A percentile compares a stretch with the other conserved stretches of the same genome.
These are phyloP conservation scores for Saguinus imperator DNA, from an alignment of 2,113 vertebrate species.

Conservation along the genomic window DNA sequence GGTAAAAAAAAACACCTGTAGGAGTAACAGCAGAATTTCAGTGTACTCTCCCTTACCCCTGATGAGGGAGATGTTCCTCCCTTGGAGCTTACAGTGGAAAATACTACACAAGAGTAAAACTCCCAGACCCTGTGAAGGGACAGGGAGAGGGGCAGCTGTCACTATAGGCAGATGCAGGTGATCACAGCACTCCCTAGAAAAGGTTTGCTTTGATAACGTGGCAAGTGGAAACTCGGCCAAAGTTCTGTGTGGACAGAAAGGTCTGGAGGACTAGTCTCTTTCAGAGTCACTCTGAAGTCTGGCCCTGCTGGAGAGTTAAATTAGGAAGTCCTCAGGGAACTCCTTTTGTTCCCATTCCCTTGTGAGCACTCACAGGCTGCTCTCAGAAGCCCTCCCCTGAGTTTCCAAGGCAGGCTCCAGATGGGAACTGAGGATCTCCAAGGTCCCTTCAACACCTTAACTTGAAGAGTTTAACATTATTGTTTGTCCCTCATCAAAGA, in stretches of 20 bases:
- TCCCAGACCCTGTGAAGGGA: background rate
- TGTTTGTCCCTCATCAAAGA: background rate
- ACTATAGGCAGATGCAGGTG: background rate
- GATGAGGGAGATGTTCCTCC: background rate
- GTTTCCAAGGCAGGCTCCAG: background rate
- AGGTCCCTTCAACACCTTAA: background rate
- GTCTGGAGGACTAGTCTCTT: background rate
- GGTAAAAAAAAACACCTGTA: background rate
- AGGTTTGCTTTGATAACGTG: background rate
- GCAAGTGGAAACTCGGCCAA: background rate
- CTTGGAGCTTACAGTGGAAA: background rate
- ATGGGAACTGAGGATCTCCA: no score
- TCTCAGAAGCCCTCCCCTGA: background rate
- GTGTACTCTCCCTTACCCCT: background rate
- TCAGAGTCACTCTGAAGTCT: constrained; percentile 3
- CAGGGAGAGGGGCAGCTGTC: background rate
- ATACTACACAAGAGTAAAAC: background rate
- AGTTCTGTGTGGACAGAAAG: background rate
- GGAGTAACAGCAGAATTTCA: background rate
- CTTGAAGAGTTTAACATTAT: background rate
- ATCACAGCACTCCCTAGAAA: background rate
- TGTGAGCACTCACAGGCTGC: background rate
- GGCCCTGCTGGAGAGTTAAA: background rate
- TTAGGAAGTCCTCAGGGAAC: background rate
- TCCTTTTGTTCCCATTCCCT: background rate